Base-by-base conservation (phyloP, 2,888 invertebrate species). In the Brassicogethes aeneus region DNA sequence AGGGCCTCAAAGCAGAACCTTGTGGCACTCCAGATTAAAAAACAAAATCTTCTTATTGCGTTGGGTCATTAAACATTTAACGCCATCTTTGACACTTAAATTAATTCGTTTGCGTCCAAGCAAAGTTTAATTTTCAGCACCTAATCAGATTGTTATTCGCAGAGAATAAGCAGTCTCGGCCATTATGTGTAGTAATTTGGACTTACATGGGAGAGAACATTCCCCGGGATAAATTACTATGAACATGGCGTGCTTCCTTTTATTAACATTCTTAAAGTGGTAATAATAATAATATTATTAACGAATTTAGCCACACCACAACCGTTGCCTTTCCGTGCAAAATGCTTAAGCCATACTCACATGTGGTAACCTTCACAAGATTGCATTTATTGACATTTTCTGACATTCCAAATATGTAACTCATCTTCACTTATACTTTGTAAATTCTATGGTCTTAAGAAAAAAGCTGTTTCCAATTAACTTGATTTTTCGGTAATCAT, bases 141-240 rank as follows among this genome's bases (percentile, higher is more conserved):
- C 23, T 7, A 10, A 23, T 23, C 23, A 23, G 5, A 23, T 23
- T 5, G 5, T 23, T 10, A 10, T 23, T 23, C 23, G 10, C 23
- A 23, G 23, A 23, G 23, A 23, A 23, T 23, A 10, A 23, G n/a
- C 33, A 14, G 14, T 14, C 36, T 5, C 7, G 7, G 15, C 16
- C 36, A 15, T 36, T 36, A 14, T 14, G 13, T 23, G 5, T 10
- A 23, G 5, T 30, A 38, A 34, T 38, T 35, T 38, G 16, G 15
- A 15, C 23, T 32, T 16, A 33, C 37, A 34, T 42, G 38, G 42
- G 42, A 38, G 38, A 23, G 29, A 34, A 38, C 29, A 17, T 31
- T 12, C 17, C 23, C 23, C 23, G 5, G 10, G 23, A 23, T 23
- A 23, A 23, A 23, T 23, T 23, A 23, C 23, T 23, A 23, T 23